Evolutionary conservation across 1,140 invertebrate species (phyloP), one percentile per base, ranked within the genome.

Genomic region (Laupala kohalensis): DNA sequence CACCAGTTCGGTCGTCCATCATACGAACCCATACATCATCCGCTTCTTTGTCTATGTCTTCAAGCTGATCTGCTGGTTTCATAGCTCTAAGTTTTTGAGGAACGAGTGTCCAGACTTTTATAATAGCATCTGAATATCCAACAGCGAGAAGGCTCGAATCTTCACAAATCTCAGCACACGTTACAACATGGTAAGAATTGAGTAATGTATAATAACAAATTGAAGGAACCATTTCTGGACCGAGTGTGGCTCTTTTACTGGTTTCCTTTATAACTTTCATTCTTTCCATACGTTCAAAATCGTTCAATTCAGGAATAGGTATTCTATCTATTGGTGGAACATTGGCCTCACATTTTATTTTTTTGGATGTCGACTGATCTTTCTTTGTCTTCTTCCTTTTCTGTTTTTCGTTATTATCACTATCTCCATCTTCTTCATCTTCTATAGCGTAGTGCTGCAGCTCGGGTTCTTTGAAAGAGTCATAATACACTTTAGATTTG

Each of bases 331-430:
- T 83, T 6, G 91, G 88, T 66, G 96, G 96, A 68, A 96, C 95
- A 87, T 98, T 98, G 2, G 96, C 96, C 85, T 99, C 96, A 73
- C 92, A 94, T 83, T 97, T 97, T 1, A 93, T 90, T 81, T 97
- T 99, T 78, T 97, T 98, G 64, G 92, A 92, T 76, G 95, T 89
- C 4, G 96, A 78, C 27, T 93, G 90, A 85, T 98, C 95, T 80
- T 96, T 97, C 80, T 97, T 97, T 2, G 90, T 84, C 79, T 98
- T 98, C 79, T 98, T 98, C 83, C 97, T 98, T 83, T 94, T 97
- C 63, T 93, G 93, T 85, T 94, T 94, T 79, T 93, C 93, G 3
- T 88, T 89, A 63, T 87, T 88, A 75, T 88, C 88, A 19, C 86
- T 83, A 74, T 81, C 82, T 53, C 78, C 86, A 64, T 86, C 86